Evolutionary conservation across 2,113 vertebrate genomes (phyloP), one percentile per base, ranked within the genome.

Genomic region (Apeltes quadracus): DNA sequence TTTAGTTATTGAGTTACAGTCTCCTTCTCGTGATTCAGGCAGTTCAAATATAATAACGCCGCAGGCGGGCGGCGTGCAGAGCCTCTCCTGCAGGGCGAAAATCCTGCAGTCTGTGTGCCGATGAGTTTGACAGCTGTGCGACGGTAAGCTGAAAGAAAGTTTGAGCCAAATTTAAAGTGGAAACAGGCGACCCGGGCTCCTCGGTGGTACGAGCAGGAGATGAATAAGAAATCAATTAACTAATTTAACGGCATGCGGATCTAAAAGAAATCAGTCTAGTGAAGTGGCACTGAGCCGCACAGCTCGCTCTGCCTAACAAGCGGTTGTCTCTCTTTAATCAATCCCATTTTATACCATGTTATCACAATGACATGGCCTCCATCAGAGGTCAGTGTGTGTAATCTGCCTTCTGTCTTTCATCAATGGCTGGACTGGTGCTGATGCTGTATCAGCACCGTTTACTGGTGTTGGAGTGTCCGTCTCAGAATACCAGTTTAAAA

Each of bases 261-360:
- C 41, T 73, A 74, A 69, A 74, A 71, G 32, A 73, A 88, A 76
- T 82, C 61, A 69, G 70, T 76, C 39, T 64, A 69, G 75, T 75
- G 58, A 77, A 83, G 76, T 70, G 54, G 70, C 69, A 63, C 76
- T 82, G 41, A 43, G 76, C 51, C 63, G 51, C 43, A 63, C 10
- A 51, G 46, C 75, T 75, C 62, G 58, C 54, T 72, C 83, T 64
- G 54, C 57, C 73, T 91, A 87, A 90, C 76, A 72, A 91, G 72
- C 76, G 82, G 84, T 65, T 77, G 46, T 82, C 81, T 86, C 69
- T 71, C 69, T 87, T 90, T 92, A 92, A 92, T 92, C 90, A 94
- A 93, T 93, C 90, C 87, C 84, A 91, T 94, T 92, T 92, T 88
- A 92, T 87, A 91, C 74, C 84, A 84, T 66, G 87, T 93, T 90